Percentiles rank a stretch among this genome's conserved stretches.
These are phyloP conservation scores for Aegotheles bennettii DNA, from an alignment of 2,113 vertebrate genomes.

Conservation along the genomic window DNA sequence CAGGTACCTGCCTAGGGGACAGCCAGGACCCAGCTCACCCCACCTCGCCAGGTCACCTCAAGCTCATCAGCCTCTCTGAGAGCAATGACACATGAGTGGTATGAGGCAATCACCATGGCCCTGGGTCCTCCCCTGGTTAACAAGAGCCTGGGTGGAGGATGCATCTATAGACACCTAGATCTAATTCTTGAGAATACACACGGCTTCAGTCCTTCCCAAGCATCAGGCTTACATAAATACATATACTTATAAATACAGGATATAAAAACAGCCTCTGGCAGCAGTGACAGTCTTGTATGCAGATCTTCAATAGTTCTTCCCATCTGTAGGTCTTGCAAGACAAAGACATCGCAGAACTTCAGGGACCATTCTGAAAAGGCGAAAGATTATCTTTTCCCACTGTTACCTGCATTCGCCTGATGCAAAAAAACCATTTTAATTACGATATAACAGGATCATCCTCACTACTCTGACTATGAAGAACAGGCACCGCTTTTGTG, in stretches of 20 bases:
- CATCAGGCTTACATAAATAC: background rate
- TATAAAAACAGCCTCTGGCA: background rate
- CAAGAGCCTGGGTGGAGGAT: background rate
- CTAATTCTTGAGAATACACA: background rate
- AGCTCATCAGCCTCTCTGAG: background rate
- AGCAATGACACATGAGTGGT: background rate
- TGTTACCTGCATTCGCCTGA: background rate
- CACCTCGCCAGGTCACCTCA: background rate
- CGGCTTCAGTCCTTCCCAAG: background rate
- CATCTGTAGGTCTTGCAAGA: background rate
- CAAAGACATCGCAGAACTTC: background rate
- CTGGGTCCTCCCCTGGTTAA: background rate
- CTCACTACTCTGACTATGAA: background rate
- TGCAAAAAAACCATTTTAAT: background rate
- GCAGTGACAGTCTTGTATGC: background rate
- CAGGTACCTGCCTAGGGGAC: background rate
- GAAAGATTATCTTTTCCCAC: background rate
- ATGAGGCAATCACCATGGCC: rapidly evolving
- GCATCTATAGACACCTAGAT: background rate
- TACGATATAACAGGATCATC: background rate
- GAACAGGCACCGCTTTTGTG: background rate
- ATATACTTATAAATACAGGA: background rate
- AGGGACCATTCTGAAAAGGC: background rate
- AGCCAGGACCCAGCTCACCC: background rate
- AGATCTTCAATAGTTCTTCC: background rate